Base-by-base conservation (phyloP, 2,797 vertebrate species). In the Sebastes melanostomus region DNA sequence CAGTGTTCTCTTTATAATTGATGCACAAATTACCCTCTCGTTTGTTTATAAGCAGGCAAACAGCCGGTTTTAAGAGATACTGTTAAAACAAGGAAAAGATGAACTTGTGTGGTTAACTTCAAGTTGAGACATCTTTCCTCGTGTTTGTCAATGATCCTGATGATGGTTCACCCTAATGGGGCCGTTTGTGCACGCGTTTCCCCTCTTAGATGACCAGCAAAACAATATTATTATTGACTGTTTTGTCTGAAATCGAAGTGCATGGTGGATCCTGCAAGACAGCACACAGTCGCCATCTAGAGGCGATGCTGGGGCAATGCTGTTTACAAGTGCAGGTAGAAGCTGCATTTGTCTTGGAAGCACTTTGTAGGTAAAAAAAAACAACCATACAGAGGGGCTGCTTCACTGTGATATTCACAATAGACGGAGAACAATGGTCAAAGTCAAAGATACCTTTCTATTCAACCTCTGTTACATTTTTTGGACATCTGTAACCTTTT, bases 21-120 rank as follows among this genome's bases (percentile, higher is more conserved):
- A 18, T 70, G 9, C 62, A 60, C 70, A 86, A 81, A 79, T 34
- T 9, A 62, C 3, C 84, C 38, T 6, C 82, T 63, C 69, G 2
- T 22, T 75, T 87, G 83, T 88, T 83, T 56, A 71, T 68, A 32
- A 68, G 42, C 60, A 34, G 86, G 77, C 82, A 93, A 94, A 93
- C 78, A 46, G 30, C 18, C 85, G 78, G 82, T 93, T 95, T 92
- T 77, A 77, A 38, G 84, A 95, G 92, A 96, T 96, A 96, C 84
- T 88, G 93, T 92, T 89, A 96, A 96, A 96, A 96, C 94, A 93
- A 94, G 93, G 91, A 94, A 96, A 96, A 96, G 75, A 94, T 87
- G 84, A 95, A 96, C 89, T 96, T 96, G 86, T 96, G 87, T 83
- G 84, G 84, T 91, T 92, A 95, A 95, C 92, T 95, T 89, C 81